phyloP scores from a whole-genome alignment of 1,140 invertebrate genomes.

The Tetragonula clypearis region DNA sequence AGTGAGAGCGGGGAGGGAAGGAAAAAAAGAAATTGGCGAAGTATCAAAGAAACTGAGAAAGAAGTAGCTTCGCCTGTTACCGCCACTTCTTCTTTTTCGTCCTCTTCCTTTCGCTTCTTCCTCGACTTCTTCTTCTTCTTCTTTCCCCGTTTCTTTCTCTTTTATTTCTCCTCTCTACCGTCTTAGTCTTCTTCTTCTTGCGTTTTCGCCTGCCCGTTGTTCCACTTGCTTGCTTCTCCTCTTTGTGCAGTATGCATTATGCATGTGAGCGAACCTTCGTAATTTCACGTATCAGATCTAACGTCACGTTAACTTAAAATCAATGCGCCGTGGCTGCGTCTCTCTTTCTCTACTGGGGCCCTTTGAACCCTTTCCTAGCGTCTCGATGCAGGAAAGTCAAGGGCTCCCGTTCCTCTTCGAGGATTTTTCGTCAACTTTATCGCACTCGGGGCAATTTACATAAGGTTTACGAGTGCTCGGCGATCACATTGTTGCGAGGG shows the following conservation, averaged over 20 bases:
- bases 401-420: background rate
- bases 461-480: background rate
- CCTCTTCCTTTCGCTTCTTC: conserved; percentile 11
- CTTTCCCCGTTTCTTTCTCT: conserved; percentile 4
- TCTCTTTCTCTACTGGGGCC: background rate
- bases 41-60: background rate
- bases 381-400: conserved; percentile 37
- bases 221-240: background rate
- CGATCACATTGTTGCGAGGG: background rate
- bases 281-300: conserved; percentile 66
- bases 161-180: background rate
- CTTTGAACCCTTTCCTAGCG: conserved; percentile 6
- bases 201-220: conserved; percentile 14
- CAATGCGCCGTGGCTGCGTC: conserved; percentile 27
- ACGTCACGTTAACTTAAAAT: conserved; percentile 61
- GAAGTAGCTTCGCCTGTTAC: background rate
- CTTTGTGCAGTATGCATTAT: conserved; percentile 60
- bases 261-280: conserved; percentile 59
- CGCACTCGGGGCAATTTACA: conserved; percentile 1
- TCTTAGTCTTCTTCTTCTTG: conserved; percentile 11
- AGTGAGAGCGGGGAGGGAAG: too few species aligned
- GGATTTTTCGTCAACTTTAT: background rate
- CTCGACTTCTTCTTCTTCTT: conserved; percentile 2
- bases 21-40: background rate
- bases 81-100: conserved; percentile 8